phyloP scores from a whole-genome alignment of 2,113 vertebrate species.

The Leiothrix lutea region DNA sequence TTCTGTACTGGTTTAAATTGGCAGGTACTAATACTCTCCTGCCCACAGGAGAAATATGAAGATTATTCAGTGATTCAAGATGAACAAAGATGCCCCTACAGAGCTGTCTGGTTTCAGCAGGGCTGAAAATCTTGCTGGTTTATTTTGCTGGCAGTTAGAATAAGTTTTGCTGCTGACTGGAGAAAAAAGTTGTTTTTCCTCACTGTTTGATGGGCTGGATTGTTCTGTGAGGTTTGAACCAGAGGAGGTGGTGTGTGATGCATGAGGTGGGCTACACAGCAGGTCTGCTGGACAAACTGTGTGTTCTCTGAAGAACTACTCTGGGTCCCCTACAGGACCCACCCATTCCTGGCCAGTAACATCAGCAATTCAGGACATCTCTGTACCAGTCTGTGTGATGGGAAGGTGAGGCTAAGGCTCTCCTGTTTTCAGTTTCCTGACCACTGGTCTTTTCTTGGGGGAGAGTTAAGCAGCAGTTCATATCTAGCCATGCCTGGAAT shows the following conservation, averaged over 20 bases:
- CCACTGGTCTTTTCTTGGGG: not conserved
- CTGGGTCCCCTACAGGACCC: not conserved
- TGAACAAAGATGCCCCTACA: not conserved
- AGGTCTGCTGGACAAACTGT: not conserved
- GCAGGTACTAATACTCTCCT: not conserved
- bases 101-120: not conserved
- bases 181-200: not conserved
- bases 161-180: not conserved
- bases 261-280: not conserved
- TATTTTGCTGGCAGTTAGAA: not conserved
- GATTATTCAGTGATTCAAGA: not conserved
- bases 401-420: not conserved
- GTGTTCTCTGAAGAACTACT: not conserved
- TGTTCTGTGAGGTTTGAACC: not conserved
- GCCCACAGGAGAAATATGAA: not conserved
- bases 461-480: not conserved
- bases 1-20: not conserved
- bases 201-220: not conserved
- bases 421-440: not conserved
- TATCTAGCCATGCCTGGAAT: not conserved
- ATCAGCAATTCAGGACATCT: not conserved
- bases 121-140: not conserved
- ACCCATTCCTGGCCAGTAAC: not conserved
- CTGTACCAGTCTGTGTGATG: not conserved
- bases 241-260: not conserved